These are phyloP conservation scores for Rhodinocichla rosea DNA, from an alignment of 2,113 vertebrate species.

Conservation along the genomic window DNA sequence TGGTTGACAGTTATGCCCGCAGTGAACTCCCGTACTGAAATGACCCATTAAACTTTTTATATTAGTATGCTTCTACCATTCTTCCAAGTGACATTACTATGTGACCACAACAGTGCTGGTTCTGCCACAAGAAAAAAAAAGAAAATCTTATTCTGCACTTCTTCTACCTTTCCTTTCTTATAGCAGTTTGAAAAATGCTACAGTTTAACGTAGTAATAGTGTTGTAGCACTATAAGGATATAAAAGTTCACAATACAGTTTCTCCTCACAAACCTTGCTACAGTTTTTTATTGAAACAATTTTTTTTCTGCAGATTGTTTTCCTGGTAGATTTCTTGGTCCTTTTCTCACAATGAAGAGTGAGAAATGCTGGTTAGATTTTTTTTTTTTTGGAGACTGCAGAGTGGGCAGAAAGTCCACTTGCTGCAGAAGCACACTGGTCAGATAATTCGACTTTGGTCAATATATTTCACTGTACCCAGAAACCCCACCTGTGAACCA, in stretches of 20 bases:
- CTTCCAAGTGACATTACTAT: background rate
- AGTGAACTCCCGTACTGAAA: background rate
- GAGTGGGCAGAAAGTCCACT: background rate
- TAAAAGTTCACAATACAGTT: constrained; percentile 4
- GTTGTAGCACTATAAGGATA: background rate
- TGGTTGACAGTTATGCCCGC: background rate
- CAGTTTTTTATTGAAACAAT: background rate
- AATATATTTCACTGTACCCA: background rate
- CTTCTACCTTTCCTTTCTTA: background rate
- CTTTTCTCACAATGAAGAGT: background rate
- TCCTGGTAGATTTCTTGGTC: background rate
- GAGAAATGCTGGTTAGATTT: background rate
- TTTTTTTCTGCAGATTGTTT: background rate
- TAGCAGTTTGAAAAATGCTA: background rate
- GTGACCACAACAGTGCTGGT: background rate
- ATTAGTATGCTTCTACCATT: background rate
- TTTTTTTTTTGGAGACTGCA: background rate
- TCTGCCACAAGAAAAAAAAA: background rate
- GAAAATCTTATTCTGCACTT: background rate
- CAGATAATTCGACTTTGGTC: fast-evolving
- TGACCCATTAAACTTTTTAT: background rate
- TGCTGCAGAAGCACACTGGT: background rate
- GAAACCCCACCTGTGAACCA: background rate
- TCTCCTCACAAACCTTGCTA: background rate
- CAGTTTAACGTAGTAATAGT: background rate